Conservation (phyloP, 2,888 invertebrate species). For the Chouioia cunea region DNA sequence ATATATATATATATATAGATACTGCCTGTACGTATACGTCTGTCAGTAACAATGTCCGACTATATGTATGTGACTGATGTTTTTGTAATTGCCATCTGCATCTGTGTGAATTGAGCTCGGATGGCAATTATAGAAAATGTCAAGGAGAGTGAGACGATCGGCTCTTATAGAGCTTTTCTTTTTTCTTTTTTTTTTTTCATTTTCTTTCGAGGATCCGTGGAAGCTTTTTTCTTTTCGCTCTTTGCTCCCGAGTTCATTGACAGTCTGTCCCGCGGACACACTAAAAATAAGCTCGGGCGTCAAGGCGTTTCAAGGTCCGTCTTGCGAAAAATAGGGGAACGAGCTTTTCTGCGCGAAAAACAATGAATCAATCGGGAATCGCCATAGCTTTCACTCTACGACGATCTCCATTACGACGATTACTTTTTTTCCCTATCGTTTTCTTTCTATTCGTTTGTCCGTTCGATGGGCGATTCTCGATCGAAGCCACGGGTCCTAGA, state of each 20-base stretch:
- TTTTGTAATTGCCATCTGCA: slow-evolving; percentile 37
- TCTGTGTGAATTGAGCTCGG: slow-evolving; percentile 13
- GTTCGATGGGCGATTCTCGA: slow-evolving; percentile 27
- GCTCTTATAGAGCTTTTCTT: slow-evolving; percentile 39
- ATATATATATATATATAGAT: slow-evolving; percentile 9
- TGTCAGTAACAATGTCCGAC: too few relatives aligned
- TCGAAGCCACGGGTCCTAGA: background rate
- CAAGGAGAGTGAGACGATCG: background rate
- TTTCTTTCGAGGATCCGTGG: too few relatives aligned
- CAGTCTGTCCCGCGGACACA: slow-evolving; percentile 44
- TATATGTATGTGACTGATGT: slow-evolving; percentile 10
- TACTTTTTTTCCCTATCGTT: too few relatives aligned
- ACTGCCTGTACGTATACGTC: background rate
- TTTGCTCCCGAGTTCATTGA: slow-evolving; percentile 44
- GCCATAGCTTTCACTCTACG: too few relatives aligned
- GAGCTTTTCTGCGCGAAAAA: too few relatives aligned
- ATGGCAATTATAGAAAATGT: slow-evolving; percentile 37
- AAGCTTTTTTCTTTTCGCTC: background rate
- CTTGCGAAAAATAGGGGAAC: slow-evolving; percentile 16
- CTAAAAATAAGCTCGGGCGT: slow-evolving; percentile 44
- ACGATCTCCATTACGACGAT: too few relatives aligned
- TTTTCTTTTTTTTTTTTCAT: background rate
- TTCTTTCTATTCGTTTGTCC: background rate
- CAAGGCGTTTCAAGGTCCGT: slow-evolving; percentile 46
- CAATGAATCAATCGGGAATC: too few relatives aligned